Base-by-base conservation (phyloP, 2,797 vertebrate species). In the Heliangelus exortis region DNA sequence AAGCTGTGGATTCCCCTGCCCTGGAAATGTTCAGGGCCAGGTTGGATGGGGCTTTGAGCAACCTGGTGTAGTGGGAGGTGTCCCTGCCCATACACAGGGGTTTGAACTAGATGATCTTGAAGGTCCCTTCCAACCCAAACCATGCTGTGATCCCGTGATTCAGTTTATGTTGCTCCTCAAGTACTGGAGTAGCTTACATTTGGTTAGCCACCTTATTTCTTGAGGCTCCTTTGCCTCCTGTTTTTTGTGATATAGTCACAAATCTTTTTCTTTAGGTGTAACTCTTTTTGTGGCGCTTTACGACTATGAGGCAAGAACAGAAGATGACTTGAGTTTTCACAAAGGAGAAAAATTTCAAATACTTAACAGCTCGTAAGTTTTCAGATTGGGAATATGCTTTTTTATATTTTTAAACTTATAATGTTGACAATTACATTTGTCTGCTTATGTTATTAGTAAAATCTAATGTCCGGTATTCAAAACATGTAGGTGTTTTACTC, bases 321-420 rank as follows among this genome's bases (percentile, higher is more conserved):
- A 99, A 98, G 99, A 99, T 94, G 99, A 99, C 97, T 98, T 99
- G 92, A 99, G 98, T 98, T 99, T 99, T 98, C 98, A 98, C 96
- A 99, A 99, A 98, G 99, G 99, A 98, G 99, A 99, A 95, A 98
- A 98, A 95, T 99, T 99, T 97, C 99, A 99, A 96, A 99, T 99
- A 95, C 97, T 99, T 95, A 99, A 99, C 97, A 99, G 98, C 98
- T 99, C 99, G 99, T 99, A 98, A 99, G 99, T 99, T 94, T 95
- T 87, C 73, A 58, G 29, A 55, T 75, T 34, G 17, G 55, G 29
- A 53, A 58, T 45, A 2, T 66, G 26, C 39, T 68, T 88, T 84
- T 92, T 57, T 55, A 41, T 61, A 31, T 65, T 92, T 88, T 82
- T 53, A 82, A 84, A 53, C 3, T 66, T 69, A 19, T 0, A 66